Evolutionary conservation across 2,888 invertebrate genomes (phyloP), one percentile per base, ranked within the genome.

Genomic region (Limenitis camilla): DNA sequence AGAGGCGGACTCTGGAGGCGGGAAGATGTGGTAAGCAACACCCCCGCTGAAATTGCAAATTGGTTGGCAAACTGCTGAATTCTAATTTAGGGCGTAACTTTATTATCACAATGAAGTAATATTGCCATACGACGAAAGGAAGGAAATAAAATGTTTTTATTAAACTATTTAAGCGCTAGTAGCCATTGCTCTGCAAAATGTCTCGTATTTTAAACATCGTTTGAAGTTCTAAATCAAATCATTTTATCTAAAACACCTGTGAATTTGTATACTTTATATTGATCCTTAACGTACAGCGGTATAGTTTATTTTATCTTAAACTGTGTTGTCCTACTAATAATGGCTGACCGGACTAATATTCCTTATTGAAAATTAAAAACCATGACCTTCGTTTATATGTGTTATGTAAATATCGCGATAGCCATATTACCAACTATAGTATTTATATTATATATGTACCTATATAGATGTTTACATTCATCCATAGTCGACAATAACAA

Each of bases 1-100:
- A 72, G 76, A 78, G 81, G 81, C 78, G 79, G 78, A 66, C 70
- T 71, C 66, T 63, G 72, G 72, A 74, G 77, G 76, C 71, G 76
- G 72, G 74, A 74, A 66, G 68, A 52, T 53, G 48, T 54, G 57
- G 44, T 48, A 47, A 51, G 63, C 57, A 60, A 64, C 66, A 62
- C 67, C 67, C 64, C 60, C 61, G 19, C 55, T 60, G 56, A 59
- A 63, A 58, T 63, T 53, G 61, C 61, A 60, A 71, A 72, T 62
- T 60, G 48, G 11, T 54, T 60, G 66, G 64, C 63, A 72, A 19
- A 19, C 19, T 61, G 61, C 60, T 58, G 44, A 56, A 64, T 62
- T 56, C 65, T 64, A 62, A 67, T 72, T 62, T 67, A 59, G 52
- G 43, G 45, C 40, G 36, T 31, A 19, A 49, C 31, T 28, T 48